phyloP scores from a whole-genome alignment of 2,113 vertebrate species.

The Lota lota region DNA sequence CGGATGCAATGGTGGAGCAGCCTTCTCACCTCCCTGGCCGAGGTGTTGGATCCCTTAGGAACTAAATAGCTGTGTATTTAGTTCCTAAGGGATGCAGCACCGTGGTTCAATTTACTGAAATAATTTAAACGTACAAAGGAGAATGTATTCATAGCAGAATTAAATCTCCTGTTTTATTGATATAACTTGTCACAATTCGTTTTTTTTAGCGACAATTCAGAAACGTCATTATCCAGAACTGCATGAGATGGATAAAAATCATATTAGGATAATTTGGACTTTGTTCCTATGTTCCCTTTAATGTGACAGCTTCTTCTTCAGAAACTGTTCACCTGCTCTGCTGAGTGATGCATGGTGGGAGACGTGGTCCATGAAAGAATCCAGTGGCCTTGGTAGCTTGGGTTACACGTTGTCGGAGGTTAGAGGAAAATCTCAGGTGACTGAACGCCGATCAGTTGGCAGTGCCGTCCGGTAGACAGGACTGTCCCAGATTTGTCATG shows the following conservation, averaged over 20 bases:
- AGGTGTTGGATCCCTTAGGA: constrained; percentile 65
- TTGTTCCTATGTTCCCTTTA: background rate
- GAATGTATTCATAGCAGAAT: too few relatives aligned
- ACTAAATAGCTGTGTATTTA: constrained; percentile 29
- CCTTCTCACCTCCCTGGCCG: constrained; percentile 47
- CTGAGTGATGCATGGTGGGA: constrained; percentile 60
- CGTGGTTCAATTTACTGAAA: too few relatives aligned
- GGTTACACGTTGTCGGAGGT: constrained; percentile 67
- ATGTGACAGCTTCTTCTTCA: background rate
- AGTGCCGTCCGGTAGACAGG: constrained; percentile 69
- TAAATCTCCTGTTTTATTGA: too few relatives aligned
- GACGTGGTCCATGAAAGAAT: constrained; percentile 72
- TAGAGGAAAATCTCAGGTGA: constrained; percentile 78
- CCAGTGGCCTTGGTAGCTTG: constrained; percentile 63
- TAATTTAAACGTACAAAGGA: too few relatives aligned
- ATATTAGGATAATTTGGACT: too few relatives aligned
- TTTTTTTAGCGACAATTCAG: too few relatives aligned
- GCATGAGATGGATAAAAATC: too few relatives aligned
- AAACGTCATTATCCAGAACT: too few relatives aligned
- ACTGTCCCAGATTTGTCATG: constrained; percentile 74
- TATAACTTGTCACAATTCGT: too few relatives aligned
- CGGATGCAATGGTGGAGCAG: constrained; percentile 57
- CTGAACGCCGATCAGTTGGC: constrained; percentile 63
- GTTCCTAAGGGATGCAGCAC: too few relatives aligned
- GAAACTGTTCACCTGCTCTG: constrained; percentile 45